Conservation (phyloP, 2,113 vertebrate genomes). For the Rhodinocichla rosea region DNA sequence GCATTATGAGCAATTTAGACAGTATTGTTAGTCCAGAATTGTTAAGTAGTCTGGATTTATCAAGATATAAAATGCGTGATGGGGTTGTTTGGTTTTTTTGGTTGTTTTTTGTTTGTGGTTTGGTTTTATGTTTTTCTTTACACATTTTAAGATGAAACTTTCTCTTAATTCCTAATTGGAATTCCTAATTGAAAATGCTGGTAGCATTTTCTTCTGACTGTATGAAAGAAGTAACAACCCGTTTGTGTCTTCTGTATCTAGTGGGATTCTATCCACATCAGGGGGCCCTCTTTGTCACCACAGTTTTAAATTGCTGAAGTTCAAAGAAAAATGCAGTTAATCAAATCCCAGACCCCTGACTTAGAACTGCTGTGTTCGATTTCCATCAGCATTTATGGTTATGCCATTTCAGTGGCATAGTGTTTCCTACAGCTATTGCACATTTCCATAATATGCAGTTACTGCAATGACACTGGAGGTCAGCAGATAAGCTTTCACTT, state of each 20-base stretch:
- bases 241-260: not conserved
- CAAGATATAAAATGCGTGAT: not conserved
- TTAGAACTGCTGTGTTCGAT: not conserved
- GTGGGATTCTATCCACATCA: not conserved
- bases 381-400: not conserved
- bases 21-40: not conserved
- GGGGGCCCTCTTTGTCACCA: not conserved
- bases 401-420: not conserved
- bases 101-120: not conserved
- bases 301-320: not conserved
- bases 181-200: not conserved
- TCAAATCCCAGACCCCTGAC: not conserved
- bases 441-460: not conserved
- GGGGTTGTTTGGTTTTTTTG: not conserved
- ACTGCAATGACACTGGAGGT: not conserved
- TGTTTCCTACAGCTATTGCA: not conserved
- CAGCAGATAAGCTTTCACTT: not conserved
- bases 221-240: not conserved
- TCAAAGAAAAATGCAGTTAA: not conserved
- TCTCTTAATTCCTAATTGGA: not conserved
- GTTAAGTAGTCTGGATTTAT: not conserved
- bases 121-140: not conserved
- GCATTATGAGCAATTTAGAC: not conserved
- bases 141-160: not conserved
- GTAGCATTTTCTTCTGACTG: not conserved